phyloP scores from a whole-genome alignment of 2,113 vertebrate genomes.

The Motacilla alba region DNA sequence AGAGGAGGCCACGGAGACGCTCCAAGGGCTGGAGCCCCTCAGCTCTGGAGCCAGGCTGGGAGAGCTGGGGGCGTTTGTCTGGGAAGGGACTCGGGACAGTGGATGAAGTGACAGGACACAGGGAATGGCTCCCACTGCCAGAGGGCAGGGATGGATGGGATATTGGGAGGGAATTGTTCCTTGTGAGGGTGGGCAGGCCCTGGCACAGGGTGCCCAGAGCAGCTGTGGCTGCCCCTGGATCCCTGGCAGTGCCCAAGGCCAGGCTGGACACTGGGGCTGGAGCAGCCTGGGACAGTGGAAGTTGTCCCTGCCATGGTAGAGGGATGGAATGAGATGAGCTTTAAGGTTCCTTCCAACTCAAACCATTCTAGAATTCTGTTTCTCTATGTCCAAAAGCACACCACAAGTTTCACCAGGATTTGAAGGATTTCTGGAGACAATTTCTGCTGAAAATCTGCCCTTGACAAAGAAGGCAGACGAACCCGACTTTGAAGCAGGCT shows the following conservation, averaged over 20 bases:
- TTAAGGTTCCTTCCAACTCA: background rate
- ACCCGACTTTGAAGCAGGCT: background rate
- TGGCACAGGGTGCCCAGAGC: background rate
- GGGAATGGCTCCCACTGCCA: no score
- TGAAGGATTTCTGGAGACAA: accelerated
- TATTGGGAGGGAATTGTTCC: no score
- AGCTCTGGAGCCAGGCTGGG: no score
- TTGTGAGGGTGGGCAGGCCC: background rate
- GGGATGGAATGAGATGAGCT: no score
- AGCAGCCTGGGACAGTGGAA: accelerated
- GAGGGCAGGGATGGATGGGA: no score
- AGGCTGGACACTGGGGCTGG: accelerated
- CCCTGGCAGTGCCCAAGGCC: background rate
- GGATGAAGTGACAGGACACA: no score
- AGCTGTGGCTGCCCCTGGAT: background rate
- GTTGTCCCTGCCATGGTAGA: background rate
- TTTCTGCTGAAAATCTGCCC: background rate
- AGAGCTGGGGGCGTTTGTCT: no score
- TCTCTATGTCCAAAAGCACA: background rate
- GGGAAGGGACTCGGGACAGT: no score
- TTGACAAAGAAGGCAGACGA: background rate
- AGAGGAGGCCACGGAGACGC: no score
- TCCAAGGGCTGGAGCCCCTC: no score
- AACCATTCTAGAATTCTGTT: background rate
- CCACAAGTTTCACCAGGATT: background rate